Conservation (phyloP, 2,888 invertebrate species). For the Ophion costatus region DNA sequence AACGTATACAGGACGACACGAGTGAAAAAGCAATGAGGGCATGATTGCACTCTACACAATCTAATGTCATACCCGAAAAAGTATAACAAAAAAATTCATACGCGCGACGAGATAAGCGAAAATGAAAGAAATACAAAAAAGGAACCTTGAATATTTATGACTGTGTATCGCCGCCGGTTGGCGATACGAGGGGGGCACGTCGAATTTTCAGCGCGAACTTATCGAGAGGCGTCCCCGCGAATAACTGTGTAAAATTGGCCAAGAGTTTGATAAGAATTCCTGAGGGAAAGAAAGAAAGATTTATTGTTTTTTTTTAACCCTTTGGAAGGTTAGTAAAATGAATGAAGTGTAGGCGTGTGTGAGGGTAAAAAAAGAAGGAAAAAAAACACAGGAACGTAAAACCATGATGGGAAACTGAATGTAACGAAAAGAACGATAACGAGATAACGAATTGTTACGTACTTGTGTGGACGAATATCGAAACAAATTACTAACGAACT, state of each 20-base stretch:
- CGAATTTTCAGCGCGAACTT: constrained; percentile 25
- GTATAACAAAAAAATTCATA: background rate
- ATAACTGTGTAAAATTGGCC: background rate
- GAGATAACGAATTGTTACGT: constrained; percentile 15
- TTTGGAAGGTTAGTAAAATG: constrained; percentile 11
- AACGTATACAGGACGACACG: constrained; percentile 38
- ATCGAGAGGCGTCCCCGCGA: background rate
- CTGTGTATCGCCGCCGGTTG: constrained; percentile 64
- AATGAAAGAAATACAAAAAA: constrained; percentile 30
- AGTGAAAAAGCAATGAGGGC: constrained; percentile 26
- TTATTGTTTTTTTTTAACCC: constrained; percentile 28
- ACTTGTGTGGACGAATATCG: constrained; percentile 13
- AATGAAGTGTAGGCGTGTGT: background rate
- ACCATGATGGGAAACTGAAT: background rate
- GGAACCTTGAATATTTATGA: constrained; percentile 52
- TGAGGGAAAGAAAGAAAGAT: background rate
- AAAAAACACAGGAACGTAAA: background rate
- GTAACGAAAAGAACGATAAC: constrained; percentile 20
- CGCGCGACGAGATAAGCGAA: background rate
- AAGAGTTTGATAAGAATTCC: constrained; percentile 14
- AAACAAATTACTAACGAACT: background rate
- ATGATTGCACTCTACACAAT: background rate
- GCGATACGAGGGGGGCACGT: constrained; percentile 40
- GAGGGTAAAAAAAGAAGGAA: background rate
- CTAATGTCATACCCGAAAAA: constrained; percentile 6